Conservation (phyloP, 2,888 invertebrate genomes). For the Melieria crassipennis region DNA sequence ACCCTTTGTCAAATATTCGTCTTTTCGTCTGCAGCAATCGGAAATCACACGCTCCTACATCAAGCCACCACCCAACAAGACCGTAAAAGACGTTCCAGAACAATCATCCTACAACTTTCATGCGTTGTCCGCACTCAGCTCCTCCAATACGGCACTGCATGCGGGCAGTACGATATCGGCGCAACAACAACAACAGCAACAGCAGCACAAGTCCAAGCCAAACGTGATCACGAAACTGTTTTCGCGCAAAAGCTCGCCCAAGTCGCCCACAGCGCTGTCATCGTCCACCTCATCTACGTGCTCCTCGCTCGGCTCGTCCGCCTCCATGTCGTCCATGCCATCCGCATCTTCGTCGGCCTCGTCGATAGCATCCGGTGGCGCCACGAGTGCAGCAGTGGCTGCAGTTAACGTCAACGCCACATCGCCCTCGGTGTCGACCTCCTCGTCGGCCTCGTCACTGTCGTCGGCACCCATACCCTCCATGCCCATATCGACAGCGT, state of each 20-base stretch:
- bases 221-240: conserved; percentile 66
- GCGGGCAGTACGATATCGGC: conserved; percentile 21
- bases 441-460: conserved; percentile 55
- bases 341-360: conserved; percentile 55
- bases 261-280: conserved; percentile 59
- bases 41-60: conserved; percentile 75
- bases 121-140: conserved; percentile 44
- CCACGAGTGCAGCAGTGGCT: conserved; percentile 51
- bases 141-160: conserved; percentile 40
- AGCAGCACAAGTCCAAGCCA: conserved; percentile 62
- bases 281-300: conserved; percentile 46
- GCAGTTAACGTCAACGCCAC: conserved; percentile 48
- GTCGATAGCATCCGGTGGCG: conserved; percentile 50
- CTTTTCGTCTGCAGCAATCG: conserved; percentile 68
- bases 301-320: conserved; percentile 46
- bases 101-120: conserved; percentile 56
- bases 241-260: conserved; percentile 65
- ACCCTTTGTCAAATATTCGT: neutral
- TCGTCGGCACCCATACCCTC: conserved; percentile 52
- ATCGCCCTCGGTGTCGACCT: conserved; percentile 53
- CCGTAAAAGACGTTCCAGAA: conserved; percentile 75
- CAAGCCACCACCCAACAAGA: conserved; percentile 75
- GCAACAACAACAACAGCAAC: conserved; percentile 39
- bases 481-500: conserved; percentile 60
- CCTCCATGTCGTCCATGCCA: conserved; percentile 55